These are phyloP conservation scores for Nudaria mundana DNA, from an alignment of 2,888 invertebrate species.

Conservation along the genomic window DNA sequence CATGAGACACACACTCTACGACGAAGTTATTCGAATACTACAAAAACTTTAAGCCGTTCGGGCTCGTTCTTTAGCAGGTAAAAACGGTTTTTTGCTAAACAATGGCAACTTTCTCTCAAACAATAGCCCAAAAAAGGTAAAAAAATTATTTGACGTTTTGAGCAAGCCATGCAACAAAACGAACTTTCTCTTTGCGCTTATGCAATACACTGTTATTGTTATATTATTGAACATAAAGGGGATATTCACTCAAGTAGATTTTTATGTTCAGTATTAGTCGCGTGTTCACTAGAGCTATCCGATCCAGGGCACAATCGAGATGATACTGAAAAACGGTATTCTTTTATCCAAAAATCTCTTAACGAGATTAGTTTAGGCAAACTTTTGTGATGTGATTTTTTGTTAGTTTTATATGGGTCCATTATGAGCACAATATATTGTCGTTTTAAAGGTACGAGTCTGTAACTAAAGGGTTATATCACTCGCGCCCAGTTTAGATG, in stretches of 20 bases:
- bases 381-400: constrained; percentile 78
- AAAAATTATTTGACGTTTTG: too few species aligned
- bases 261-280: constrained; percentile 52
- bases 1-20: constrained; percentile 59
- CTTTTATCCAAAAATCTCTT: constrained; percentile 79
- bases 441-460: constrained; percentile 50
- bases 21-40: constrained; percentile 63
- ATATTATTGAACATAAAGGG: constrained; percentile 26
- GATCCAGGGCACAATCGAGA: constrained; percentile 75
- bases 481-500: constrained; percentile 51
- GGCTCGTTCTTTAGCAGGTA: constrained; percentile 57
- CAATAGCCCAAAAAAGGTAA: constrained; percentile 61
- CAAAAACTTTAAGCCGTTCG: constrained; percentile 61
- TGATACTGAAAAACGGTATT: constrained; percentile 79
- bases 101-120: constrained; percentile 68
- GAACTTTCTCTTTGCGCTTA: constrained; percentile 65
- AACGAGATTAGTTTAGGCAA: constrained; percentile 81
- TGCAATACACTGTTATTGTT: constrained; percentile 49
- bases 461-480: constrained; percentile 58
- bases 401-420: constrained; percentile 70
- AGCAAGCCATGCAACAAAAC: constrained; percentile 48
- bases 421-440: constrained; percentile 74
- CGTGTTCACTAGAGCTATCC: constrained; percentile 70
- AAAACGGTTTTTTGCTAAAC: constrained; percentile 60
- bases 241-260: constrained; percentile 32